phyloP scores from a whole-genome alignment of 2,888 invertebrate species.

The Daptonema setosum region DNA sequence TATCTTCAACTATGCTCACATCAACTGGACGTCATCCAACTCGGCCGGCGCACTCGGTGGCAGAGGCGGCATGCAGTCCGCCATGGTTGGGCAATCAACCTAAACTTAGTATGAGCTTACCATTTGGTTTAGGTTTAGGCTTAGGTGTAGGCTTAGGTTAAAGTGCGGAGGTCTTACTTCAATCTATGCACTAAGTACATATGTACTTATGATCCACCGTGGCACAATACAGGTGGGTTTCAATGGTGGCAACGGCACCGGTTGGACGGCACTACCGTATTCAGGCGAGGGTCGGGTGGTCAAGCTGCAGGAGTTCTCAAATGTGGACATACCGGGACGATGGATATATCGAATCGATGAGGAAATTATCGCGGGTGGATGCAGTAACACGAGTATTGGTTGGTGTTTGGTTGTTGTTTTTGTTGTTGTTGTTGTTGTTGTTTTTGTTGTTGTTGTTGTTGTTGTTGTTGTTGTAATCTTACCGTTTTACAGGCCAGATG shows the following conservation, averaged over 20 bases:
- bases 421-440: not conserved
- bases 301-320: conserved; percentile 15
- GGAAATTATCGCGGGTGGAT: conserved; percentile 68
- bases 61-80: conserved; percentile 16
- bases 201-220: not conserved
- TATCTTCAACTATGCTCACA: conserved; percentile 71
- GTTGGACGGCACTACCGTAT: conserved; percentile 8
- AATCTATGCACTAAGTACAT: not conserved
- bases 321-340: conserved; percentile 40
- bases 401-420: not conserved
- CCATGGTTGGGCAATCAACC: no score
- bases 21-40: conserved; percentile 73
- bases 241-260: conserved; percentile 76
- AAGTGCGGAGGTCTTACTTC: conserved; percentile 5
- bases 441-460: not conserved
- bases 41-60: conserved; percentile 44
- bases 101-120: no score
- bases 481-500: not conserved
- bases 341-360: conserved; percentile 83
- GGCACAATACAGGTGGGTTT: conserved; percentile 60
- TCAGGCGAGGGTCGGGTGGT: conserved; percentile 4
- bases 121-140: no score
- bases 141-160: no score
- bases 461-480: not conserved
- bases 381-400: conserved; percentile 32